Evolutionary conservation across 53 echinoderm and acorn worm species (phyloP).

Genomic region (Antedon mediterranea): DNA sequence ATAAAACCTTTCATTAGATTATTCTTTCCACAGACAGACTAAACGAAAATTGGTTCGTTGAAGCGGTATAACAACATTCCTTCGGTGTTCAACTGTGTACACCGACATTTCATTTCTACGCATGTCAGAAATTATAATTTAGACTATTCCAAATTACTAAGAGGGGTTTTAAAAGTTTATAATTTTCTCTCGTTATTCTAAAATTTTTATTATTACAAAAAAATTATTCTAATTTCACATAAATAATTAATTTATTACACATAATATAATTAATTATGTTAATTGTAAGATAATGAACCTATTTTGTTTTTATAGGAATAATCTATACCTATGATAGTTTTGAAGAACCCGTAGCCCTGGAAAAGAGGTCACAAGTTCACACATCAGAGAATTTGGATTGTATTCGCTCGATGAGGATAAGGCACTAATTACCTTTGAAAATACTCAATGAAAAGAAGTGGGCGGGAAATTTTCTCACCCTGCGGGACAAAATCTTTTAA

Average conservation of each 20-base stretch:
- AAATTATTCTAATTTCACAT: too few relatives aligned
- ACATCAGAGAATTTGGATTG: background rate
- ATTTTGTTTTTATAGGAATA: too few relatives aligned
- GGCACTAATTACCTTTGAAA: background rate
- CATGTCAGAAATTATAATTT: background rate
- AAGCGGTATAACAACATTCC: background rate
- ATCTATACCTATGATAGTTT: background rate
- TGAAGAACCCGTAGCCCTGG: background rate
- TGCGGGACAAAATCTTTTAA: slow-evolving; percentile 12
- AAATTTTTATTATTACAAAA: too few relatives aligned
- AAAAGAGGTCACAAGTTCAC: background rate
- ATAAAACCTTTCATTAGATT: background rate
- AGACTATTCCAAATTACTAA: background rate
- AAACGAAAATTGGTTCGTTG: background rate
- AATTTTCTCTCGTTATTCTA: background rate
- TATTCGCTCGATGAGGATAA: background rate
- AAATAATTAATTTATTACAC: too few relatives aligned
- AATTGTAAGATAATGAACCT: too few relatives aligned
- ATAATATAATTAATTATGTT: too few relatives aligned
- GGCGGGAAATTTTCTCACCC: slow-evolving; percentile 33
- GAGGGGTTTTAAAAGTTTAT: background rate
- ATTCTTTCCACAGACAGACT: background rate
- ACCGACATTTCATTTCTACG: background rate
- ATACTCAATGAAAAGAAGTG: slow-evolving; percentile 17
- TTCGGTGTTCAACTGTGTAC: background rate